Base-by-base conservation (phyloP, 2,797 vertebrate species). In the Pempheris klunzingeri region DNA sequence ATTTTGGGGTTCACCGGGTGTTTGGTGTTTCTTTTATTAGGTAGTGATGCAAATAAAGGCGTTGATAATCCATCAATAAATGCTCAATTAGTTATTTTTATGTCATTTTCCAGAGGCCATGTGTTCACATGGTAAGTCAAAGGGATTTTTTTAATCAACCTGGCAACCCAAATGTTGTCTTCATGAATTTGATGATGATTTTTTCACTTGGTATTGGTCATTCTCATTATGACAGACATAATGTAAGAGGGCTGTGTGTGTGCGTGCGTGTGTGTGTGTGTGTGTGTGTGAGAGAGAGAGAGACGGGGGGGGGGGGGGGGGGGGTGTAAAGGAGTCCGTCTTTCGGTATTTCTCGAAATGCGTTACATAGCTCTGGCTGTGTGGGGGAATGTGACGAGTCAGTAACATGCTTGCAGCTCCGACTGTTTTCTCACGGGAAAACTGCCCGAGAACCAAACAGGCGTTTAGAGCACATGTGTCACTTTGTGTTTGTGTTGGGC, bases 391-490 rank as follows among this genome's bases (percentile, higher is more conserved):
- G 93, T 93, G 85, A 86, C 87, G 77, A 86, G 71, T 88, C 72
- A 62, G 88, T 91, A 91, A 78, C 82, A 87, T 78, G 60, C 78
- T 81, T 75, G 69, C 72, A 36, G 74, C 62, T 82, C 72, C 28
- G 53, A 77, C 84, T 88, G 89, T 92, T 91, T 94, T 94, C 94
- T 93, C 93, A 94, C 88, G 91, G 93, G 93, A 93, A 94, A 94
- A 88, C 71, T 28, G 46, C 24, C 52, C 62, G 44, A 53, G 67
- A 71, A 63, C 52, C 86, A 63, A 78, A 80, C 82, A 83, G 83
- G 65, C 84, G 79, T 83, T 87, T 88, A 55, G 90, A 64, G 77
- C 80, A 49, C 73, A 78, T 17, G 73, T 91, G 89, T 66, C 79
- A 92, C 76, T 88, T 74, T 60, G 66, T 52, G 30, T 77, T n/a